phyloP scores from a whole-genome alignment of 30 jellyfish, hydroid and myxozoan species.

The Hydra vulgaris region DNA sequence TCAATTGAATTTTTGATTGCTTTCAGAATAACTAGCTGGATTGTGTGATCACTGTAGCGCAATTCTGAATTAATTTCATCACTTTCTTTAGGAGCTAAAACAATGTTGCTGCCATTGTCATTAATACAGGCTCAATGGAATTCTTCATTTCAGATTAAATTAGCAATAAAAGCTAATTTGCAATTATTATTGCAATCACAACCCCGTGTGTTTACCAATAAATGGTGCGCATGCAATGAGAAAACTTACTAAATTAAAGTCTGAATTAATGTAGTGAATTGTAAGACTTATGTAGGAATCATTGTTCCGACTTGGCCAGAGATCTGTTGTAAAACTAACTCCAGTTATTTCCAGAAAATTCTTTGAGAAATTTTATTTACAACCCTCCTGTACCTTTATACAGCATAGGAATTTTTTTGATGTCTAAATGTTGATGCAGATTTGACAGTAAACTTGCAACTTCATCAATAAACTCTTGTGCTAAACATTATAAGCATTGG shows the following conservation, averaged over 20 bases:
- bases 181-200: no score
- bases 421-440: background rate
- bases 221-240: background rate
- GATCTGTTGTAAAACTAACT: background rate
- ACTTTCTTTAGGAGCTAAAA: background rate
- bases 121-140: background rate
- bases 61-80: background rate
- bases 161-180: background rate
- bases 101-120: background rate
- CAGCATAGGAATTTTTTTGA: background rate
- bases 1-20: background rate
- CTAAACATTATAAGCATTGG: no score
- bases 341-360: background rate
- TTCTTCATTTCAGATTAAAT: background rate
- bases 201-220: background rate
- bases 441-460: background rate
- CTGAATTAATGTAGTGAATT: background rate
- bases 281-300: background rate
- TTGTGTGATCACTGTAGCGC: background rate
- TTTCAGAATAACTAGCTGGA: background rate
- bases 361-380: background rate
- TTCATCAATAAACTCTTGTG: no score
- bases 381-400: background rate
- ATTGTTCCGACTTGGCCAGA: background rate
- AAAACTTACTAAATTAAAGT: background rate